These are phyloP conservation scores for Pteronura brasiliensis DNA, from an alignment of 2,113 vertebrate species.

Conservation along the genomic window DNA sequence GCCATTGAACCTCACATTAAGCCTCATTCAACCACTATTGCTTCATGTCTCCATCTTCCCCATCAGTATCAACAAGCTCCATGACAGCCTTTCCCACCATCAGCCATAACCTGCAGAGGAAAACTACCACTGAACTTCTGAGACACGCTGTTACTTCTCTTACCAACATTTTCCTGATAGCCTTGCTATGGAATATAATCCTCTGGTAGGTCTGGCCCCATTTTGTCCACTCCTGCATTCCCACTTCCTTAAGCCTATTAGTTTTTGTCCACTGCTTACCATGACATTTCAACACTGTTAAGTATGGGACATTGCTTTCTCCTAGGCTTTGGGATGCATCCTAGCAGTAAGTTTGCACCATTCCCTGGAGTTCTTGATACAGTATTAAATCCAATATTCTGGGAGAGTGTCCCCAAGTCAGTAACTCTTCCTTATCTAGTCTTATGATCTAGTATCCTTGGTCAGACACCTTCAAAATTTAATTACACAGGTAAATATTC, in stretches of 20 bases:
- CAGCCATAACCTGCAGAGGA: not conserved
- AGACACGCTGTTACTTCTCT: not conserved
- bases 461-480: not conserved
- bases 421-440: not conserved
- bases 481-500: not conserved
- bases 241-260: not conserved
- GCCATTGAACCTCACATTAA: not conserved
- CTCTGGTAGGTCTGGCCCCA: not conserved
- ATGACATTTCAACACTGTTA: not conserved
- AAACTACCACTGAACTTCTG: not conserved
- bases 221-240: not conserved
- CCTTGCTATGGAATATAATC: not conserved
- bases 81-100: not conserved
- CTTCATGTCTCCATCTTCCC: not conserved
- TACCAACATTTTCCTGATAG: not conserved
- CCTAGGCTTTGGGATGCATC: not conserved
- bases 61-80: not conserved
- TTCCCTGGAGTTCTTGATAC: not conserved
- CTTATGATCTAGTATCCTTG: not conserved
- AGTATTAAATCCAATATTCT: not conserved
- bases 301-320: not conserved
- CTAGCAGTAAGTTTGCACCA: not conserved
- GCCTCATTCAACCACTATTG: not conserved
- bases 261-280: not conserved
- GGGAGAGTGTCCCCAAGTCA: not conserved